phyloP scores from a whole-genome alignment of 1,140 invertebrate genomes.

The Rhopalosiphum padi region DNA sequence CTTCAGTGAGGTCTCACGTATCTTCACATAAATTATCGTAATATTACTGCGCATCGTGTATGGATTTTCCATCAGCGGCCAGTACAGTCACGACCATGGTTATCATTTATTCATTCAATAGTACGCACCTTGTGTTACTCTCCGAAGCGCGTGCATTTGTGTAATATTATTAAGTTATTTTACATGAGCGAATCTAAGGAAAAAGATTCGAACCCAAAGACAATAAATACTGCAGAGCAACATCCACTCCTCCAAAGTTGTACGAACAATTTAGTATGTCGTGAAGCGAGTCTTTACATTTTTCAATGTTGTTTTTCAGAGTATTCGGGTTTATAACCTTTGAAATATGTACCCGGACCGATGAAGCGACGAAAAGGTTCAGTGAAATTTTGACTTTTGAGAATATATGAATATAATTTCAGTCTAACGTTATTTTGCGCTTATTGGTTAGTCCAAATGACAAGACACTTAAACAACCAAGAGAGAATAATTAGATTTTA shows the following conservation, averaged over 20 bases:
- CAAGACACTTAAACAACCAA: background rate
- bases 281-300: background rate
- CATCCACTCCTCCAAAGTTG: background rate
- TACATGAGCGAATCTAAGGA: background rate
- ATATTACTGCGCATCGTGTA: background rate
- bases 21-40: background rate
- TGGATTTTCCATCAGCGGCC: background rate
- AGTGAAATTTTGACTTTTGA: background rate
- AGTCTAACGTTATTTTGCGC: background rate
- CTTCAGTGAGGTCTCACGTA: background rate
- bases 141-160: background rate
- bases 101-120: background rate
- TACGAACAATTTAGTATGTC: background rate
- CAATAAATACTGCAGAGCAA: background rate
- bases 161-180: background rate
- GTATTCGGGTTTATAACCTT: background rate
- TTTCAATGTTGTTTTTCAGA: background rate
- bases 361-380: background rate
- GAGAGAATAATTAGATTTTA: too few relatives aligned
- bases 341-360: background rate
- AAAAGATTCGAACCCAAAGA: background rate
- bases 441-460: background rate
- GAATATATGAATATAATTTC: background rate
- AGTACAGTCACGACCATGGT: background rate
- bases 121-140: background rate